Conservation (phyloP, 2,797 vertebrate genomes). For the Pseudochaenichthys georgianus region DNA sequence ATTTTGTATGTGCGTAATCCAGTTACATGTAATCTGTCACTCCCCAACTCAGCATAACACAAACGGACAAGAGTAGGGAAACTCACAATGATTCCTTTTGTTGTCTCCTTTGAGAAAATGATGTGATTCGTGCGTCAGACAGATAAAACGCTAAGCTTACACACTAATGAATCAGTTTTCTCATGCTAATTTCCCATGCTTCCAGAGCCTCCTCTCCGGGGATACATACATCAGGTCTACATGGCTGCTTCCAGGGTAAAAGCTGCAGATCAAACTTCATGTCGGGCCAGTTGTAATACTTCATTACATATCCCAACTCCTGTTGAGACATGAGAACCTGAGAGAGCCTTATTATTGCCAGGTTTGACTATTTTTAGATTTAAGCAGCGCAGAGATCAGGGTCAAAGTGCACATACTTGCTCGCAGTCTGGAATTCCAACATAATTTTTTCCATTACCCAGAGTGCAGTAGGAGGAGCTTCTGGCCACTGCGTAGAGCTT, state of each 20-base stretch:
- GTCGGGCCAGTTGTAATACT: conserved; percentile 18
- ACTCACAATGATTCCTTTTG: not conserved
- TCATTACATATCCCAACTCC: conserved; percentile 41
- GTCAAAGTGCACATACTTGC: conserved; percentile 91
- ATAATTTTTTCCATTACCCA: conserved; percentile 92
- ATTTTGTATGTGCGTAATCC: no score
- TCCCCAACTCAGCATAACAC: no score
- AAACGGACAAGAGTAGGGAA: not conserved
- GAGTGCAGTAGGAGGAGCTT: conserved; percentile 80
- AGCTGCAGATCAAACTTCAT: conserved; percentile 37
- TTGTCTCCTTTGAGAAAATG: not conserved
- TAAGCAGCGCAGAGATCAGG: conserved; percentile 79
- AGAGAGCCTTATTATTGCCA: conserved; percentile 77
- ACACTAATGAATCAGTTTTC: conserved; percentile 39
- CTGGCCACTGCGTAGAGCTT: conserved; percentile 43
- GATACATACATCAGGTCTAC: conserved; percentile 47
- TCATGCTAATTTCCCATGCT: conserved; percentile 64
- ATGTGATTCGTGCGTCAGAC: not conserved
- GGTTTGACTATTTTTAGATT: conserved; percentile 88
- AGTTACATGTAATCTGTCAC: no score
- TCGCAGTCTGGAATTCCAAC: conserved; percentile 88
- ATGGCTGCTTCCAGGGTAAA: conserved; percentile 30
- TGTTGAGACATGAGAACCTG: conserved; percentile 60
- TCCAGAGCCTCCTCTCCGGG: conserved; percentile 43
- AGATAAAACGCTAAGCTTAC: not conserved